phyloP scores from a whole-genome alignment of 2,113 vertebrate genomes.

The Mormoops blainvillei region DNA sequence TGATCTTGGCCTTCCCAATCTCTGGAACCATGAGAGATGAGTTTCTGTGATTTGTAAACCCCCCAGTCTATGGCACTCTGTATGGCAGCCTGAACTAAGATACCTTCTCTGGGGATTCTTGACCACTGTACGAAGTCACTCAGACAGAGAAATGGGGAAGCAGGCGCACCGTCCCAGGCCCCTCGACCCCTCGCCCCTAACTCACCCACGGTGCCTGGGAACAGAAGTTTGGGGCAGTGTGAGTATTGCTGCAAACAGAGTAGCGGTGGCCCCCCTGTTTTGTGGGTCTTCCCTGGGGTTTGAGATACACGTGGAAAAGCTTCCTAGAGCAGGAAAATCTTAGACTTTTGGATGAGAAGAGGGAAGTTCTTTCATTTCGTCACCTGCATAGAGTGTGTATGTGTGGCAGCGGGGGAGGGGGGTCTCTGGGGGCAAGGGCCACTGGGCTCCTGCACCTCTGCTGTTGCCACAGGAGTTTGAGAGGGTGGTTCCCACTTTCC shows the following conservation, averaged over 20 bases:
- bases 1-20: not conserved
- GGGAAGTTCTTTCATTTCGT: not conserved
- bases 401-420: too few relatives aligned
- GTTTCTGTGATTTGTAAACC: not conserved
- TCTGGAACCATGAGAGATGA: not conserved
- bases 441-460: not conserved
- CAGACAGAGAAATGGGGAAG: not conserved
- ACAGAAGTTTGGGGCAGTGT: not conserved
- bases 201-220: not conserved
- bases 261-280: not conserved
- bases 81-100: not conserved
- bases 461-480: not conserved
- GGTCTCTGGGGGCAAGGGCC: not conserved
- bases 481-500: not conserved
- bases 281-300: not conserved
- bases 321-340: not conserved
- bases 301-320: rapidly evolving
- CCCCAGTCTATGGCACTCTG: too few relatives aligned
- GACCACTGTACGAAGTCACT: not conserved
- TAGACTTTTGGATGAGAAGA: not conserved
- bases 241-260: not conserved
- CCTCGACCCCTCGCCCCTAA: not conserved
- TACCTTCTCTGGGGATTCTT: not conserved
- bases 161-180: not conserved
- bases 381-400: rapidly evolving